Evolutionary conservation across 2,113 vertebrate genomes (phyloP).

Genomic region (Dermatemys mawii): DNA sequence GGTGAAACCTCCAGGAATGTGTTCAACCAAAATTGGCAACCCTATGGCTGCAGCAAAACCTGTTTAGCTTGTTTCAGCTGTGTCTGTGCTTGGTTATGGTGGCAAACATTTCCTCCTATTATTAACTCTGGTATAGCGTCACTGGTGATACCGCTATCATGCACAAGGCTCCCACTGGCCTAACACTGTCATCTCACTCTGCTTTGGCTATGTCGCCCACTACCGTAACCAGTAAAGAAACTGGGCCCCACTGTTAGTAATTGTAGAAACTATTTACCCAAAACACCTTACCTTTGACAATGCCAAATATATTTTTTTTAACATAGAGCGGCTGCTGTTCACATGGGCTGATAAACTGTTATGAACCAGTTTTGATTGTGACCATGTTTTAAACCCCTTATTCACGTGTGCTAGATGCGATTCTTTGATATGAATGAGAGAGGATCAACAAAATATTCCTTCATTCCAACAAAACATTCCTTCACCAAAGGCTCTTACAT

Average conservation of each 20-base stretch:
- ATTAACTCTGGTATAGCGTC: background rate
- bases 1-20: background rate
- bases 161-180: background rate
- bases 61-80: constrained; percentile 37
- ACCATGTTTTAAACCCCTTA: background rate
- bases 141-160: fast-evolving
- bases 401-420: background rate
- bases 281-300: background rate
- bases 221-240: background rate
- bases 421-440: background rate
- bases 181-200: background rate
- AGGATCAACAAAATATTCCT: background rate
- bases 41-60: constrained; percentile 11
- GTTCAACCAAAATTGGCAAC: background rate
- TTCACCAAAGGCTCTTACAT: no score
- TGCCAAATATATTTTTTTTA: background rate
- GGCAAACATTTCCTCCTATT: background rate
- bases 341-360: background rate
- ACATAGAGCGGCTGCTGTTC: fast-evolving
- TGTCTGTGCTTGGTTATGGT: background rate
- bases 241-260: background rate
- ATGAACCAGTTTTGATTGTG: background rate
- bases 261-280: background rate
- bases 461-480: no score
- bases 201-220: background rate